phyloP scores from a whole-genome alignment of 2,888 invertebrate species.

The Diogma glabrata region DNA sequence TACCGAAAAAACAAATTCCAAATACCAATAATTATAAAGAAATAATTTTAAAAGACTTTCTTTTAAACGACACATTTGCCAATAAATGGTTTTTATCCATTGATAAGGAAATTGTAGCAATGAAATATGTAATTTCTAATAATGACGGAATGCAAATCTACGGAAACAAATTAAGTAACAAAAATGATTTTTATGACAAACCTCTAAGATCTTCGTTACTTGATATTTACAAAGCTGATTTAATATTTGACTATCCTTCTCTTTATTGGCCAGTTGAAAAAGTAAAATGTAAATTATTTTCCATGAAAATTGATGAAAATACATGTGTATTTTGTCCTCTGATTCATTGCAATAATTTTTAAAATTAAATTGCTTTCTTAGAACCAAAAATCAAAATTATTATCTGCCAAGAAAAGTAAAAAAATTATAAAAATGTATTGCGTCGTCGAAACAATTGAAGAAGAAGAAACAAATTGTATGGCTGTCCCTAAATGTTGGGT shows the following conservation, averaged over 20 bases:
- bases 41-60: not conserved
- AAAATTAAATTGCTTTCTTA: no score
- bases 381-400: no score
- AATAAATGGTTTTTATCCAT: constrained; percentile 3
- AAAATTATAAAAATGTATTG: not conserved
- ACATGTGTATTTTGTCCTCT: not conserved
- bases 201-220: not conserved
- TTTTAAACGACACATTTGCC: constrained; percentile 1
- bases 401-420: no score
- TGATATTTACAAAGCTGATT: not conserved
- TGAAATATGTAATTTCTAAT: no score
- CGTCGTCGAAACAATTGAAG: constrained; percentile 1
- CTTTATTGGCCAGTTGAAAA: not conserved
- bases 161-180: not conserved
- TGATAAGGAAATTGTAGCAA: not conserved
- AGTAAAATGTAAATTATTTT: not conserved
- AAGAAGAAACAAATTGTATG: not conserved
- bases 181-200: not conserved
- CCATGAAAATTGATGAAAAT: not conserved
- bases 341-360: not conserved
- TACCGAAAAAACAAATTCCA: not conserved
- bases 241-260: not conserved
- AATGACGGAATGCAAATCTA: not conserved
- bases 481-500: not conserved
- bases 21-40: constrained; percentile 3